Conservation (phyloP, 1,140 invertebrate species). For the Homalodisca vitripennis region DNA sequence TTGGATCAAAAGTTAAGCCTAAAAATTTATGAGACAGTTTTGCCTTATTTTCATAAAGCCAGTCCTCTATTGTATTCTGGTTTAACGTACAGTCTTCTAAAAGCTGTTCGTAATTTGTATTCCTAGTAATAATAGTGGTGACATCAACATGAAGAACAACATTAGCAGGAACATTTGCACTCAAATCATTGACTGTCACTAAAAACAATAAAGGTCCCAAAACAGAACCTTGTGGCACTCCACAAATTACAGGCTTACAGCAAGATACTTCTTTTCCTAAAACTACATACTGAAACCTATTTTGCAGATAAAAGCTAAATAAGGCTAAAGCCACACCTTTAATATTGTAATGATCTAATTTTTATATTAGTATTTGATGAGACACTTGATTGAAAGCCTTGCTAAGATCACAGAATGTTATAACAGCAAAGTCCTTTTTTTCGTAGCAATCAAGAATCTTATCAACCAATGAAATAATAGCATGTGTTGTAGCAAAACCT, state of each 20-base stretch:
- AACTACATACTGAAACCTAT: too few species aligned
- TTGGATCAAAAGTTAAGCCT: too few species aligned
- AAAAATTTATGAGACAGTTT: neutral
- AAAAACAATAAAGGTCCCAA: too few species aligned
- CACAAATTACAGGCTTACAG: conserved; percentile 15
- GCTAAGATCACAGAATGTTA: too few species aligned
- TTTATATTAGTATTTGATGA: too few species aligned
- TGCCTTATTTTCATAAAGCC: conserved; percentile 4
- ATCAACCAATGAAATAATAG: conserved; percentile 14
- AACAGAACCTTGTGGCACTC: conserved; percentile 24
- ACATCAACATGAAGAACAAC: conserved; percentile 24
- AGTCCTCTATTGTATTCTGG: neutral
- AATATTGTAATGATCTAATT: neutral
- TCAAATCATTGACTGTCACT: too few species aligned
- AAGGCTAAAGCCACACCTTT: too few species aligned
- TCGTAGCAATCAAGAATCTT: too few species aligned
- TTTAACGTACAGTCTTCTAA: conserved; percentile 6
- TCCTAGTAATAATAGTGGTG: conserved; percentile 12
- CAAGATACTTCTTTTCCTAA: too few species aligned
- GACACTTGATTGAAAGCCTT: too few species aligned
- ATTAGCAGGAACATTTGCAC: conserved; percentile 21
- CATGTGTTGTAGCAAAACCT: conserved; percentile 18
- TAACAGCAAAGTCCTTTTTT: too few species aligned
- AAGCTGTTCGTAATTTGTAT: conserved; percentile 18
- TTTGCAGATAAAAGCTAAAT: too few species aligned